Conservation (phyloP, 2,113 vertebrate genomes). For the Ceuthmochares aereus region DNA sequence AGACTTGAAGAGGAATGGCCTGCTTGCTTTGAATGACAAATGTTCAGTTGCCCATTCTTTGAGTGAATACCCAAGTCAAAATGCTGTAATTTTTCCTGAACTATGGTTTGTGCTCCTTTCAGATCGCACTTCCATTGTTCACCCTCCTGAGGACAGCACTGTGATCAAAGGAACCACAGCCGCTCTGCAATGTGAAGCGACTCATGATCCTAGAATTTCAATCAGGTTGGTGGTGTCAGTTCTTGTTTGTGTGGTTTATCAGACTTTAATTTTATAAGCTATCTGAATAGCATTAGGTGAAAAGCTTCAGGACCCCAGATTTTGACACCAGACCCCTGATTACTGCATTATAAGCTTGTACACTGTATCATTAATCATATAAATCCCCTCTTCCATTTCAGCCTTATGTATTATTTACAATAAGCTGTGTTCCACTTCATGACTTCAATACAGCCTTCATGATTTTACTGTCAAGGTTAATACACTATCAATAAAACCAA, state of each 20-base stretch:
- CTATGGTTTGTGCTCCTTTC: conserved; percentile 60
- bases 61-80: neutral
- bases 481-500: conserved; percentile 73
- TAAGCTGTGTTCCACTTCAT: conserved; percentile 72
- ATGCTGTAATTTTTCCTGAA: conserved; percentile 1
- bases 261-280: conserved; percentile 11
- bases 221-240: conserved; percentile 78
- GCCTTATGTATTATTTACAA: conserved; percentile 77
- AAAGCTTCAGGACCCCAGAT: conserved; percentile 28
- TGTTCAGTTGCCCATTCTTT: neutral
- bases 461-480: conserved; percentile 80
- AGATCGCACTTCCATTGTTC: conserved; percentile 89
- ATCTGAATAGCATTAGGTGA: neutral
- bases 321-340: conserved; percentile 30
- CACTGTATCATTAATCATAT: conserved; percentile 62
- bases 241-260: neutral
- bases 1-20: neutral
- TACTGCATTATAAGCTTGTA: conserved; percentile 5
- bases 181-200: conserved; percentile 83
- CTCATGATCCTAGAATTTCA: conserved; percentile 87
- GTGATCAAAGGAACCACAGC: conserved; percentile 96
- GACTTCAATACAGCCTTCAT: conserved; percentile 69
- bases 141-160: conserved; percentile 85
- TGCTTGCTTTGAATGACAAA: neutral
- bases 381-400: conserved; percentile 59